phyloP scores from a whole-genome alignment of 2,113 vertebrate genomes.

The Taxidea taxus region DNA sequence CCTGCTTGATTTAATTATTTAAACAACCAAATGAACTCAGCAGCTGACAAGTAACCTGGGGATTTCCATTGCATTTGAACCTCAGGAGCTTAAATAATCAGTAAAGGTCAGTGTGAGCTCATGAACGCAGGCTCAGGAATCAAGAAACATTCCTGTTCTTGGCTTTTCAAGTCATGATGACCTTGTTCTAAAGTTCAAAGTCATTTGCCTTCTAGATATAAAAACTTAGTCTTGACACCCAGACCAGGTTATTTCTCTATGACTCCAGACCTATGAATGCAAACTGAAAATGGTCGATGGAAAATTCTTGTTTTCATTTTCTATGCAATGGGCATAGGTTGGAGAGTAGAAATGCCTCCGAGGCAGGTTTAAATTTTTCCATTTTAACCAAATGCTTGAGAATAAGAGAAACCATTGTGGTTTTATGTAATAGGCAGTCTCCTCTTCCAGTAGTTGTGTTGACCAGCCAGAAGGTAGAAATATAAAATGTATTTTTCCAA shows the following conservation, averaged over 20 bases:
- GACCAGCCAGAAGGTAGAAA: background rate
- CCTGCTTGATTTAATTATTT: background rate
- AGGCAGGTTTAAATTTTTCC: background rate
- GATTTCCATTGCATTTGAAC: background rate
- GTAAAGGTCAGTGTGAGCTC: background rate
- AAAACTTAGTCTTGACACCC: background rate
- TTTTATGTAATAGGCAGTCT: background rate
- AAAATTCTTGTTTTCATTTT: background rate
- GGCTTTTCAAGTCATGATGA: background rate
- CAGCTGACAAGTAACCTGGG: background rate
- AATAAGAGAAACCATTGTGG: background rate
- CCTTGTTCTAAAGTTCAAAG: background rate
- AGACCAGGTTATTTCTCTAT: background rate
- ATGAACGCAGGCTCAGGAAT: rapidly evolving
- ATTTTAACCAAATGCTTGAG: background rate
- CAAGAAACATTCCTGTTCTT: background rate
- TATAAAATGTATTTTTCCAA: background rate
- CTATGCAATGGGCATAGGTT: background rate
- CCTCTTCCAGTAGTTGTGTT: background rate
- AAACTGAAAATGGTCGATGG: background rate
- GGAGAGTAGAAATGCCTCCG: background rate
- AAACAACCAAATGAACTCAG: background rate
- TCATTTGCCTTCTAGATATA: background rate
- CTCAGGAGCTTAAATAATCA: background rate
- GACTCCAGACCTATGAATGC: background rate